Conservation (phyloP, 2,113 vertebrate species). For the Ceyx cyanopectus region DNA sequence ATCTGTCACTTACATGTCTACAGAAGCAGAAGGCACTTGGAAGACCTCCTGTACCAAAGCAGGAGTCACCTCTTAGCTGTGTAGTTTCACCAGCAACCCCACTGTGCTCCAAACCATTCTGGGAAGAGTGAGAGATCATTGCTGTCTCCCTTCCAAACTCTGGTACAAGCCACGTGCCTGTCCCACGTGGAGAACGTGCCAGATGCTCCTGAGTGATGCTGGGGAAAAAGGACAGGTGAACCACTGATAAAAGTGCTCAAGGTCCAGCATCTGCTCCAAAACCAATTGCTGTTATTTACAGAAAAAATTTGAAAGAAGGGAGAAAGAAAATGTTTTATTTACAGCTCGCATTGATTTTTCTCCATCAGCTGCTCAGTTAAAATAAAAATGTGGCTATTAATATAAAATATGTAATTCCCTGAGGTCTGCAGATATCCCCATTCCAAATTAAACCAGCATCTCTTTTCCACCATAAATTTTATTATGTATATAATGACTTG, state of each 20-base stretch:
- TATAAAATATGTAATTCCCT: not conserved
- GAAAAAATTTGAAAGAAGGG: not conserved
- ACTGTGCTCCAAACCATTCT: not conserved
- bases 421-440: not conserved
- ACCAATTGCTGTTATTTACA: not conserved
- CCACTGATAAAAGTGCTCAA: conserved; percentile 37
- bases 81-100: not conserved
- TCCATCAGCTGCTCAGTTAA: not conserved
- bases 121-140: not conserved
- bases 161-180: not conserved
- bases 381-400: not conserved
- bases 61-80: not conserved
- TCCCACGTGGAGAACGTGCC: not conserved
- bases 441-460: not conserved
- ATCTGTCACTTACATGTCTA: not conserved
- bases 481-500: not conserved
- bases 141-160: not conserved
- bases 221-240: conserved; percentile 65
- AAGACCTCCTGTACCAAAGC: not conserved
- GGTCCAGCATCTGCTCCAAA: not conserved
- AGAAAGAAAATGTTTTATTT: not conserved
- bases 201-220: conserved; percentile 4
- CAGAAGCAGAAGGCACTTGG: not conserved
- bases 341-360: not conserved
- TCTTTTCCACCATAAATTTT: not conserved